Conservation (phyloP, 2,888 invertebrate genomes). For the Bhutanitis thaidina region DNA sequence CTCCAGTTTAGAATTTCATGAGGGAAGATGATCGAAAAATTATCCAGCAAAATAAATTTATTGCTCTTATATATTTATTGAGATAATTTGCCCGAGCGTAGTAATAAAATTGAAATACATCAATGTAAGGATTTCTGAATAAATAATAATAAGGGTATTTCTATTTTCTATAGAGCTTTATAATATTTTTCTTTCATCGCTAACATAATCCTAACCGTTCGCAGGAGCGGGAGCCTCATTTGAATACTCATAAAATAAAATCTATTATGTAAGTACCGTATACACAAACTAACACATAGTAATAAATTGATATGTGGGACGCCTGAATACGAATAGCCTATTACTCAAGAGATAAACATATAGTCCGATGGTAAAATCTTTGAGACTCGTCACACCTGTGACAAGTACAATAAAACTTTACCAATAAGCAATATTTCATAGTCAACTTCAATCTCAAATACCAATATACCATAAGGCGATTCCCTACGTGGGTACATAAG, state of each 20-base stretch:
- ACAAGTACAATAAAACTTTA: conserved; percentile 76
- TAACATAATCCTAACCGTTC: conserved; percentile 15
- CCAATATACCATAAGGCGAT: conserved; percentile 72
- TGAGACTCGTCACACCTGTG: conserved; percentile 63
- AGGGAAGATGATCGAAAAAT: conserved; percentile 1
- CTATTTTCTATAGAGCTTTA: conserved; percentile 15
- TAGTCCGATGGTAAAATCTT: conserved; percentile 52
- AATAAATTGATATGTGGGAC: conserved; percentile 18
- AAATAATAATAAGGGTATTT: conserved; percentile 13
- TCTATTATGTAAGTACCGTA: conserved; percentile 20
- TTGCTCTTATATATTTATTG: conserved; percentile 14
- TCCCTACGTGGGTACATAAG: conserved; percentile 59
- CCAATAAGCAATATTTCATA: conserved; percentile 76
- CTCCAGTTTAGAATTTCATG: not conserved
- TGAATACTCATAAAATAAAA: conserved; percentile 22
- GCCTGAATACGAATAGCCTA: conserved; percentile 21
- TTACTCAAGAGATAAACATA: conserved; percentile 30
- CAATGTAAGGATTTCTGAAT: conserved; percentile 11
- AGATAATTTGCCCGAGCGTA: not conserved
- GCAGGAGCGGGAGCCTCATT: conserved; percentile 17
- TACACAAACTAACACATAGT: conserved; percentile 19
- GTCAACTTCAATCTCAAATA: conserved; percentile 72
- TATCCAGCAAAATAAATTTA: conserved; percentile 3
- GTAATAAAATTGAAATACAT: conserved; percentile 13
- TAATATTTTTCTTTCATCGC: conserved; percentile 19